Percentiles rank a stretch among this genome's conserved stretches.
Conservation (phyloP, 2,888 invertebrate genomes). For the Sinopyrophorus schimmeli region DNA sequence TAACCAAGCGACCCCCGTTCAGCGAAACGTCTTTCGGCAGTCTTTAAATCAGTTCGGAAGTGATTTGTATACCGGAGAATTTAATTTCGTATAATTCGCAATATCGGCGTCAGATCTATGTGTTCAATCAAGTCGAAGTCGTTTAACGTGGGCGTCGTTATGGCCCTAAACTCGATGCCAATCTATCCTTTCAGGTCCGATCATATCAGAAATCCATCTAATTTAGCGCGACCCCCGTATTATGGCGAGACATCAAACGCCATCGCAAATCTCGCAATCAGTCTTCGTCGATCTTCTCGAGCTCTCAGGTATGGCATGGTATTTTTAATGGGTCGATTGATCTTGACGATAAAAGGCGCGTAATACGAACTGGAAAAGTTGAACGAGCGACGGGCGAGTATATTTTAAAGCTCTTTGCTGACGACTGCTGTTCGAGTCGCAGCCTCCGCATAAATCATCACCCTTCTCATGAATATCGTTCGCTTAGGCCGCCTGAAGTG, state of each 20-base stretch:
- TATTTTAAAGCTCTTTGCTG: slow-evolving; percentile 14
- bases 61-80: slow-evolving; percentile 26
- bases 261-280: slow-evolving; percentile 29
- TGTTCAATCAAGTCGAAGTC: slow-evolving; percentile 28
- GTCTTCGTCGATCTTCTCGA: slow-evolving; percentile 24
- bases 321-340: slow-evolving; percentile 26
- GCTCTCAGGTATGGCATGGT: no score
- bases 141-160: slow-evolving; percentile 20
- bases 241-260: slow-evolving; percentile 26
- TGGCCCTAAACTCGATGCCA: slow-evolving; percentile 25
- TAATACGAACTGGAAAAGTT: no score
- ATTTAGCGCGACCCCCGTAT: slow-evolving; percentile 32
- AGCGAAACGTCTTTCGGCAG: slow-evolving; percentile 11
- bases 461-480: slow-evolving; percentile 42
- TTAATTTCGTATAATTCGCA: slow-evolving; percentile 27
- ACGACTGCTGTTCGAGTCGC: slow-evolving; percentile 27
- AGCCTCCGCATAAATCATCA: slow-evolving; percentile 42
- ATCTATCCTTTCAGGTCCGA: slow-evolving; percentile 31
- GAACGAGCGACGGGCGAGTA: slow-evolving; percentile 13
- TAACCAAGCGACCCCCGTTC: slow-evolving; percentile 1
- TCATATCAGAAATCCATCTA: slow-evolving; percentile 36
- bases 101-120: slow-evolving; percentile 24
- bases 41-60: slow-evolving; percentile 15
- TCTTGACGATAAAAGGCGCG: slow-evolving; percentile 13
- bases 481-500: slow-evolving; percentile 40